Conservation (phyloP, 2,888 invertebrate species). For the Luffia ferchaultella region DNA sequence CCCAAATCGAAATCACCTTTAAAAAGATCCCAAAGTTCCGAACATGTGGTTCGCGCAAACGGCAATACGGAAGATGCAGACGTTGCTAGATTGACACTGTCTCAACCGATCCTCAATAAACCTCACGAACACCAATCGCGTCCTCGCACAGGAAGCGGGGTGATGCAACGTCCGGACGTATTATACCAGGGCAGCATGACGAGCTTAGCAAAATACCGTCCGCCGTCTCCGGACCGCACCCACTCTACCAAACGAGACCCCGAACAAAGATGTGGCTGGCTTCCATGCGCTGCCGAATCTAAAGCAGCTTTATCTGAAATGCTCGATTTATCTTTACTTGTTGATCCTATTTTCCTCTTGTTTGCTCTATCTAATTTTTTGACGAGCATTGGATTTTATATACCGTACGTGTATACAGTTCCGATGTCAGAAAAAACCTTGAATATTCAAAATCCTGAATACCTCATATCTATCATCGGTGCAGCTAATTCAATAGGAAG, state of each 20-base stretch:
- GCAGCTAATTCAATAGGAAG: conserved; percentile 90
- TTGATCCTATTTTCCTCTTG: conserved; percentile 86
- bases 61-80: conserved; percentile 48
- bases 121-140: conserved; percentile 34
- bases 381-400: conserved; percentile 93
- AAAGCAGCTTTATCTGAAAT: conserved; percentile 78
- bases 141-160: conserved; percentile 71
- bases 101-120: conserved; percentile 73
- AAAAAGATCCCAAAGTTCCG: conserved; percentile 67
- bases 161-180: conserved; percentile 87
- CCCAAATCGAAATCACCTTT: conserved; percentile 46
- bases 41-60: conserved; percentile 52
- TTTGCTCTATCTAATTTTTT: conserved; percentile 94
- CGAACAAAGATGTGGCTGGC: conserved; percentile 60
- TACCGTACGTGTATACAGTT: conserved; percentile 89
- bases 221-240: conserved; percentile 55
- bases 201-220: conserved; percentile 60
- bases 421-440: conserved; percentile 73
- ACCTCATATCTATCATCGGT: conserved; percentile 82
- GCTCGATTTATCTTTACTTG: conserved; percentile 86
- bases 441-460: conserved; percentile 69
- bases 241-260: conserved; percentile 41
- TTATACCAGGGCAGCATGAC: conserved; percentile 84
- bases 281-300: conserved; percentile 74
- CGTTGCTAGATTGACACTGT: conserved; percentile 69